These are phyloP conservation scores for Aporophyla nigra DNA, from an alignment of 2,888 invertebrate species.

Conservation along the genomic window DNA sequence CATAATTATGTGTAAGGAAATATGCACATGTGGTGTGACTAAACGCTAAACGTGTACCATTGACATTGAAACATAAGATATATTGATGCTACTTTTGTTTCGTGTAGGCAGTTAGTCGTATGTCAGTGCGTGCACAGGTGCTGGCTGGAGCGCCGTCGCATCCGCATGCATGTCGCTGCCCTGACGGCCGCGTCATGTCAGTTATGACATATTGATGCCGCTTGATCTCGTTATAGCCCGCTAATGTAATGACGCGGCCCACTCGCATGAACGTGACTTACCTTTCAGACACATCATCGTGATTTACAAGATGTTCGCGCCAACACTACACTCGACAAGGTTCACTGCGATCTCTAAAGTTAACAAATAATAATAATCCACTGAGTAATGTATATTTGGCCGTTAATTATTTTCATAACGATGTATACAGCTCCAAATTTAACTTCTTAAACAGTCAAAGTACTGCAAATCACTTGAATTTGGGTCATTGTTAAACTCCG, in stretches of 20 bases:
- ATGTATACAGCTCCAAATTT: constrained; percentile 6
- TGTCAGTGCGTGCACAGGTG: constrained; percentile 75
- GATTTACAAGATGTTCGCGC: constrained; percentile 62
- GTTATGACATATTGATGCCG: constrained; percentile 69
- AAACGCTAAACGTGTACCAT: constrained; percentile 65
- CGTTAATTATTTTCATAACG: constrained; percentile 33
- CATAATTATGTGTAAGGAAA: constrained; percentile 44
- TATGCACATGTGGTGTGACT: constrained; percentile 52
- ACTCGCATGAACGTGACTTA: constrained; percentile 48
- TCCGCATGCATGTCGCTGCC: constrained; percentile 66
- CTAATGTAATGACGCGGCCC: constrained; percentile 62
- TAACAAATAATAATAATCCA: constrained; percentile 34
- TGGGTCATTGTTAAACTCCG: constrained; percentile 34
- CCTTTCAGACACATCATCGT: constrained; percentile 54
- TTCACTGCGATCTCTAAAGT: constrained; percentile 36
- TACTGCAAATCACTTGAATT: constrained; percentile 29
- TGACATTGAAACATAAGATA: constrained; percentile 78
- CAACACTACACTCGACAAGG: constrained; percentile 50
- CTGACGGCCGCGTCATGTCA: constrained; percentile 50
- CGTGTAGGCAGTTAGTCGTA: constrained; percentile 70
- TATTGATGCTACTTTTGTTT: constrained; percentile 73
- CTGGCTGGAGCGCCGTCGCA: constrained; percentile 62
- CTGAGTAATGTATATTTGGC: constrained; percentile 23
- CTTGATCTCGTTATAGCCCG: constrained; percentile 69
- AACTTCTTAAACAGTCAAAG: constrained; percentile 4